Evolutionary conservation across 1,140 invertebrate species (phyloP), one percentile per base, ranked within the genome.

Genomic region (Drosophila sp.): DNA sequence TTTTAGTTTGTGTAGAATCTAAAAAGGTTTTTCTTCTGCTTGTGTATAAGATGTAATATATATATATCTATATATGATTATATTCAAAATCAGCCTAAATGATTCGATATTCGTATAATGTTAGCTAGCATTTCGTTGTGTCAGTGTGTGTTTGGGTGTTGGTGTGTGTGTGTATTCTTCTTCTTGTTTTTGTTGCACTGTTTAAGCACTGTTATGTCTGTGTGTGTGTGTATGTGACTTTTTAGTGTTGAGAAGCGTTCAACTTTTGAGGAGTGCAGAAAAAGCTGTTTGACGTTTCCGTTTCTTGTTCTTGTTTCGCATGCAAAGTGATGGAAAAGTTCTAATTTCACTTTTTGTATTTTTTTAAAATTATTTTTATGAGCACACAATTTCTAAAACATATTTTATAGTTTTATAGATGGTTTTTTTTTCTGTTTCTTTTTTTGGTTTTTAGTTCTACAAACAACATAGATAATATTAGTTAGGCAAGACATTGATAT

Each of bases 401-500:
- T 67, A 65, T 65, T 68, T 38, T n/a, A 3, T 38, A 38, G 35
- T 3, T 38, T 30, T 30, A 30, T 30, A 30, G 30, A 30, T 30
- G 30, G 35, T 38, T 38, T 38, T 38, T 38, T 11, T 17, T 44
- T 30, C 40, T 50, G 2, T 50, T 58, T 29, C 29, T 58, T 54
- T 55, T 35, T 47, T 70, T 66, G 50, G 35, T 64, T 73, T 62
- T 60, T 62, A 71, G 33, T 65, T 69, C 44, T 85, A 86, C 82
- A 70, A 86, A 84, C 77, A 75, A 86, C 67, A 70, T 72, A 82
- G 56, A 82, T 64, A 72, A 70, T 72, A 58, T 62, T 69, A 56
- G 41, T 70, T 77, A 77, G 74, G 73, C 74, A 77, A 77, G 76
- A 87, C 83, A 86, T 87, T 79, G 38, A 79, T 67, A 81, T 73